These are phyloP conservation scores for Pterocles burchelli DNA, from an alignment of 2,113 vertebrate genomes.

Conservation along the genomic window DNA sequence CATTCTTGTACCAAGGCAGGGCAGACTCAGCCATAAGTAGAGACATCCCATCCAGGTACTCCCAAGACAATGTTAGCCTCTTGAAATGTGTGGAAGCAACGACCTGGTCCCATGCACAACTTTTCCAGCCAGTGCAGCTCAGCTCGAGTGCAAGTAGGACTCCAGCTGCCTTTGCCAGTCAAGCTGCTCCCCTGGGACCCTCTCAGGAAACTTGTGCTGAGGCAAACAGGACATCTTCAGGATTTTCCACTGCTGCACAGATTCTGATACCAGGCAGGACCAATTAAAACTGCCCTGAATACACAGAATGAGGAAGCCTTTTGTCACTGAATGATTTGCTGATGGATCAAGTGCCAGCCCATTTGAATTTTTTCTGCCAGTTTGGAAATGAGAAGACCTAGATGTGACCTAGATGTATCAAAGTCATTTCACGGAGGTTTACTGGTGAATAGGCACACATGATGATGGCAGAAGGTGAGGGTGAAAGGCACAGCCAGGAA, in stretches of 20 bases:
- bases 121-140: rapidly evolving
- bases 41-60: background rate
- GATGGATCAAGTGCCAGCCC: background rate
- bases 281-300: background rate
- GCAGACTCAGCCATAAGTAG: background rate
- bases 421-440: background rate
- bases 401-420: background rate
- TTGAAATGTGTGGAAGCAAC: background rate
- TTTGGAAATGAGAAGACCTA: background rate
- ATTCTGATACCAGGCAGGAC: background rate
- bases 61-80: background rate
- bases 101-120: rapidly evolving
- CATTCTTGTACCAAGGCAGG: background rate
- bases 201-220: background rate
- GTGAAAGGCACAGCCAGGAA: background rate
- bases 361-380: background rate
- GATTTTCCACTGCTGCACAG: background rate
- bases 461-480: background rate
- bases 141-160: background rate
- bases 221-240: background rate
- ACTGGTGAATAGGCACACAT: background rate
- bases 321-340: background rate
- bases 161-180: background rate
- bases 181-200: background rate
- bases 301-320: background rate